Base-by-base conservation (phyloP, 2,888 invertebrate genomes). In the Pachliopta kotzebuea region DNA sequence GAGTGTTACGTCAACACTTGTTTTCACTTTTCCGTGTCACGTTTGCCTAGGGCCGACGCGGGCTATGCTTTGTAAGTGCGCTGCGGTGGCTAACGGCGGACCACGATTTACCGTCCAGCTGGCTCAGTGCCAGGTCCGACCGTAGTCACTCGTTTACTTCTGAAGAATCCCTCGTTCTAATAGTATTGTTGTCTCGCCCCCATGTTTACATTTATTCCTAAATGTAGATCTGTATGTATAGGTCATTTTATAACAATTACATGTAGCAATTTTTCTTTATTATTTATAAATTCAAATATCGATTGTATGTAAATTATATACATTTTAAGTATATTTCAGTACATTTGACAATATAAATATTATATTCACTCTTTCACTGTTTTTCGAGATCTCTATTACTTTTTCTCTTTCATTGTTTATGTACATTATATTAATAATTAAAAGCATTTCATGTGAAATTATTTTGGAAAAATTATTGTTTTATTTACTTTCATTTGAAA, bases 101-200 rank as follows among this genome's bases (percentile, higher is more conserved):
- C 84, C 81, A 76, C 84, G 85, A 82, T 87, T 83, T 83, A 85
- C 84, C 79, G 78, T 67, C 69, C 69, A 72, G 65, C 77, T 88
- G 89, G 88, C 86, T 55, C 31, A 61, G 7, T 61, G 84, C 88
- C 89, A 87, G 79, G 67, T 67, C 70, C 71, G 74, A 68, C 29
- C 77, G 78, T 76, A 55, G 80, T 76, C 76, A 80, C 83, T 86
- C 85, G 84, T 88, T 86, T 85, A 81, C 78, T 76, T 76, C 80
- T 72, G 76, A 76, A 79, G 75, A 77, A 78, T 76, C 73, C 79
- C 79, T 74, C 78, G 76, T 82, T 80, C 78, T 86, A 86, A 89
- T 88, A 85, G 85, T 85, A 86, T 83, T 80, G 82, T 79, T 81
- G 80, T 84, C 71, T 76, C 69, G 70, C 76, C 77, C 72, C n/a